These are phyloP conservation scores for Poecile atricapillus DNA, from an alignment of 2,113 vertebrate genomes.

Conservation along the genomic window DNA sequence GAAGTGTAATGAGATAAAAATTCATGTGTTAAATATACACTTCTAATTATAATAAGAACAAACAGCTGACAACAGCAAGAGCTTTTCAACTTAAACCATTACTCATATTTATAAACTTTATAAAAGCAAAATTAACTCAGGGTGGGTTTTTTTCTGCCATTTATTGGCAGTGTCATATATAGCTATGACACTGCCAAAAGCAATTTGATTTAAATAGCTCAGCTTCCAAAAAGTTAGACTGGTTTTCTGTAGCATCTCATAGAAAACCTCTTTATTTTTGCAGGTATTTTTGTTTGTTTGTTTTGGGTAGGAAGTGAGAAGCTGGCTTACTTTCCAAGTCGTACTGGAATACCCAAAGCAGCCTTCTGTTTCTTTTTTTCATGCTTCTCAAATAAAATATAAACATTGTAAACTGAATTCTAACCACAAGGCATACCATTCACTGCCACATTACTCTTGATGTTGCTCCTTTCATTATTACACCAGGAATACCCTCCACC, in stretches of 20 bases:
- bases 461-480: not conserved
- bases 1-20: not conserved
- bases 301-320: not conserved
- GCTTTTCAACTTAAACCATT: not conserved
- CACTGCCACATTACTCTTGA: not conserved
- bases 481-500: not conserved
- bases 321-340: not conserved
- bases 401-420: not conserved
- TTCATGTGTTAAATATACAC: not conserved
- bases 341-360: not conserved
- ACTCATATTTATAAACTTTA: not conserved
- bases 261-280: not conserved
- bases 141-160: not conserved
- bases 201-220: not conserved
- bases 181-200: not conserved
- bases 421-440: not conserved
- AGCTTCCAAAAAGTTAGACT: not conserved
- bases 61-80: not conserved
- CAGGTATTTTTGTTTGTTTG: not conserved
- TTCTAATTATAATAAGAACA: not conserved
- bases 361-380: not conserved
- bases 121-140: not conserved
- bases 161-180: not conserved
- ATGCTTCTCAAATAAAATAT: not conserved
- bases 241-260: not conserved